A percentile compares a stretch with the other conserved stretches of the same genome.
These are phyloP conservation scores for Machimus rusticus DNA, from an alignment of 2,888 invertebrate species.

Conservation along the genomic window DNA sequence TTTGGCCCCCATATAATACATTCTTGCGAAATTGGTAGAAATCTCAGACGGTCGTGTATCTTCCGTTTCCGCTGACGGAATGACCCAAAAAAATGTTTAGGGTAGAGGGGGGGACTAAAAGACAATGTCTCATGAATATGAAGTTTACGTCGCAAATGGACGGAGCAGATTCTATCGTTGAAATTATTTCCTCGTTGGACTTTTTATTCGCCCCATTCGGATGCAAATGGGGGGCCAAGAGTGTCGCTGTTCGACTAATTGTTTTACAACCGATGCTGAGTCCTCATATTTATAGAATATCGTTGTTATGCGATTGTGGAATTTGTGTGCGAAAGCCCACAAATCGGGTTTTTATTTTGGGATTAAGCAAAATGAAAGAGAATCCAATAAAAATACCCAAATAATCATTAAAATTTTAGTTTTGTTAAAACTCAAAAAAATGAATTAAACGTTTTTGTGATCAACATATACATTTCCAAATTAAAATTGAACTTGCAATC, in stretches of 20 bases:
- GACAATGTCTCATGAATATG: neutral
- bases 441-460: no score
- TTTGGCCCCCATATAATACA: constrained; percentile 12
- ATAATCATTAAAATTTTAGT: no score
- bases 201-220: neutral
- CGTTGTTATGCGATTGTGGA: neutral
- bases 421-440: no score
- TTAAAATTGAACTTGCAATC: no score
- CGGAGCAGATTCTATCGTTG: neutral
- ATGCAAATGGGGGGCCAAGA: neutral
- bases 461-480: no score
- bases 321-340: neutral
- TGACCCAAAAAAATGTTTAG: neutral
- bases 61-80: constrained; percentile 22
- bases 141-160: neutral
- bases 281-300: neutral
- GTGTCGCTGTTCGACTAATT: neutral
- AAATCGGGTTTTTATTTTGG: neutral
- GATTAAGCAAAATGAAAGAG: neutral
- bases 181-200: neutral
- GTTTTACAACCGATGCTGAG: neutral
- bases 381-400: neutral
- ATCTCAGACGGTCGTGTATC: constrained; percentile 10
- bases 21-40: constrained; percentile 18
- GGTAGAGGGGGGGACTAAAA: neutral